Conservation (phyloP, 2,888 invertebrate genomes). For the Acrobasis suavella region DNA sequence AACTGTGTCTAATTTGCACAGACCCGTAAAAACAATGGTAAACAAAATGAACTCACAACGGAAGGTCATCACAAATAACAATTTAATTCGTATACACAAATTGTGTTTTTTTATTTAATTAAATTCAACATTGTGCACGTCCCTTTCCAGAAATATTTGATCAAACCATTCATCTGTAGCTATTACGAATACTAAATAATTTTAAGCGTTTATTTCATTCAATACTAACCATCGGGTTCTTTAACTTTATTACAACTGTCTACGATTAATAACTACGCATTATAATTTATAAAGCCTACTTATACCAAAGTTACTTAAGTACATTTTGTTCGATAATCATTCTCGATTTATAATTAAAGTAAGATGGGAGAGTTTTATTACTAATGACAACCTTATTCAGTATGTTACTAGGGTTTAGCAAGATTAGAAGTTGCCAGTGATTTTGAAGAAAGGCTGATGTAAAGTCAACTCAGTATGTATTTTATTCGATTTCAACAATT, state of each 20-base stretch:
- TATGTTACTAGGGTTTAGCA: conserved; percentile 50
- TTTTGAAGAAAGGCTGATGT: background rate
- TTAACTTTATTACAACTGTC: conserved; percentile 67
- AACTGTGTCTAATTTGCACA: conserved; percentile 57
- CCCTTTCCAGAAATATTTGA: conserved; percentile 37
- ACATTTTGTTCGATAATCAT: conserved; percentile 78
- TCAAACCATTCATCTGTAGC: conserved; percentile 31
- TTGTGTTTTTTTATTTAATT: conserved; percentile 42
- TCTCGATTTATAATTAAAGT: conserved; percentile 65
- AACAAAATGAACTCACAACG: conserved; percentile 44
- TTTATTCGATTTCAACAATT: background rate
- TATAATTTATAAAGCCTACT: conserved; percentile 82
- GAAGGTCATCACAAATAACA: conserved; percentile 57
- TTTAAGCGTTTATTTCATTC: conserved; percentile 71
- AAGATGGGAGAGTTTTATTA: conserved; percentile 67
- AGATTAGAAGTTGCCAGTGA: conserved; percentile 7
- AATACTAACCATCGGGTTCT: conserved; percentile 71
- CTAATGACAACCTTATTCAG: conserved; percentile 76
- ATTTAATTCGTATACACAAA: conserved; percentile 75
- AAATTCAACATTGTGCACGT: conserved; percentile 53
- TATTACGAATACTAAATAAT: conserved; percentile 67
- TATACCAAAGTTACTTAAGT: conserved; percentile 80
- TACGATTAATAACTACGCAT: conserved; percentile 75
- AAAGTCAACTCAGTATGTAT: background rate
- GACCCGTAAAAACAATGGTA: conserved; percentile 52